A percentile compares a stretch with the other conserved stretches of the same genome.
Conservation (phyloP, 2,797 vertebrate species). For the Setipinna tenuifilis region DNA sequence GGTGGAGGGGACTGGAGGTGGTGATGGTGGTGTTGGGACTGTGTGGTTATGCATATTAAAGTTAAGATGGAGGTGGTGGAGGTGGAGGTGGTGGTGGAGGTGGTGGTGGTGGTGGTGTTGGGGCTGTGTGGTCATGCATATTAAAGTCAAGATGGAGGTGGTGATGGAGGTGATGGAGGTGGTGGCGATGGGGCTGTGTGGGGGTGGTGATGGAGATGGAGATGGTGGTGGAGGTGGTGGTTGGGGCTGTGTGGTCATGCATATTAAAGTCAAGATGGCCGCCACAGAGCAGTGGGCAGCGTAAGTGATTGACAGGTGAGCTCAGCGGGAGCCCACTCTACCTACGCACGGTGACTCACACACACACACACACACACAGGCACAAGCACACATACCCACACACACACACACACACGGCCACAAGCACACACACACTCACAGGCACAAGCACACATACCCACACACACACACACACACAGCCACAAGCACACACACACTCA, state of each 20-base stretch:
- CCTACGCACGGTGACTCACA: slow-evolving; percentile 13
- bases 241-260: neutral
- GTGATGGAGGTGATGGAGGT: neutral
- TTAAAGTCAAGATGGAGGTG: neutral
- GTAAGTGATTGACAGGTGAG: neutral
- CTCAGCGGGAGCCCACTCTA: neutral
- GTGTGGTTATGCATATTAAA: slow-evolving; percentile 7
- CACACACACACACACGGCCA: neutral
- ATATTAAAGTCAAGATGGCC: slow-evolving; percentile 13
- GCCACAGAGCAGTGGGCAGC: neutral
- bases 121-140: slow-evolving; percentile 4
- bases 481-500: too few relatives aligned
- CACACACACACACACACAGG: neutral
- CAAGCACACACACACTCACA: neutral
- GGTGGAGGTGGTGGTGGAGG: neutral
- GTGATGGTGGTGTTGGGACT: neutral
- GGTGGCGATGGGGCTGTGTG: too few relatives aligned
- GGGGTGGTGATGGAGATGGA: neutral
- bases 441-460: too few relatives aligned
- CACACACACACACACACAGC: neutral
- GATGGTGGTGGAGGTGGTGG: neutral
- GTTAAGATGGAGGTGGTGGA: neutral
- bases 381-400: neutral
- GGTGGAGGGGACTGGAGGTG: too few relatives aligned
- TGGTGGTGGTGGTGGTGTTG: neutral